phyloP scores from a whole-genome alignment of 64 coral and sea anemone species.

The Anthopleura sola region DNA sequence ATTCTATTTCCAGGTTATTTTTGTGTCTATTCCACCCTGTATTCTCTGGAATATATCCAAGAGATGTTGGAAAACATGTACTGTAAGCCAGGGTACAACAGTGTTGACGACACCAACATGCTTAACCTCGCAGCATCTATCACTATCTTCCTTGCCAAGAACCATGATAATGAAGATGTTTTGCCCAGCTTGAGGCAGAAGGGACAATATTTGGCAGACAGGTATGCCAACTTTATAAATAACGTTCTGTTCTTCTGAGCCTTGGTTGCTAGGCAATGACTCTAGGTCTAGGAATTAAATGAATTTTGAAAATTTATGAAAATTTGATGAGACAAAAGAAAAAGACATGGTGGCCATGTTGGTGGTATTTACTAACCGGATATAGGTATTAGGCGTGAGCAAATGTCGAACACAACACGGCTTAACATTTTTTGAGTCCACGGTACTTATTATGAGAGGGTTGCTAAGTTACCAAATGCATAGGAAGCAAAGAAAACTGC shows the following conservation, averaged over 20 bases:
- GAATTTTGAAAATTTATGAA: too few relatives aligned
- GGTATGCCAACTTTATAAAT: constrained; percentile 40
- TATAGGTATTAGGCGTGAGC: too few relatives aligned
- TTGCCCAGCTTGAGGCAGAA: constrained; percentile 64
- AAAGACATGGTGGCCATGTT: too few relatives aligned
- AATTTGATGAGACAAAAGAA: too few relatives aligned
- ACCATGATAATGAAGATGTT: constrained; percentile 68
- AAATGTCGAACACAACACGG: too few relatives aligned
- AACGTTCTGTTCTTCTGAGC: too few relatives aligned
- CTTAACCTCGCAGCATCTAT: constrained; percentile 42
- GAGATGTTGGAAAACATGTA: constrained; percentile 66
- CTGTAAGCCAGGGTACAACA: constrained; percentile 60
- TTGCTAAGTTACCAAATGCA: too few relatives aligned
- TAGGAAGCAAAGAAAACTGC: too few relatives aligned
- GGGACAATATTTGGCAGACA: constrained; percentile 70
- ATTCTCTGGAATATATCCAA: constrained; percentile 73
- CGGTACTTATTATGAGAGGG: too few relatives aligned
- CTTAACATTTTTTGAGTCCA: too few relatives aligned
- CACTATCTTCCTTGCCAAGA: constrained; percentile 70
- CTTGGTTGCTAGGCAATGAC: too few relatives aligned
- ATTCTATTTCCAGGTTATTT: constrained; percentile 37
- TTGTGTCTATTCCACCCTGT: constrained; percentile 82
- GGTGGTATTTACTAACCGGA: too few relatives aligned
- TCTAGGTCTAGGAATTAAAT: neutral
- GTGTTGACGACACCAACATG: constrained; percentile 67